Base-by-base conservation (phyloP, 2,797 vertebrate species). In the Enteromius argenteus region DNA sequence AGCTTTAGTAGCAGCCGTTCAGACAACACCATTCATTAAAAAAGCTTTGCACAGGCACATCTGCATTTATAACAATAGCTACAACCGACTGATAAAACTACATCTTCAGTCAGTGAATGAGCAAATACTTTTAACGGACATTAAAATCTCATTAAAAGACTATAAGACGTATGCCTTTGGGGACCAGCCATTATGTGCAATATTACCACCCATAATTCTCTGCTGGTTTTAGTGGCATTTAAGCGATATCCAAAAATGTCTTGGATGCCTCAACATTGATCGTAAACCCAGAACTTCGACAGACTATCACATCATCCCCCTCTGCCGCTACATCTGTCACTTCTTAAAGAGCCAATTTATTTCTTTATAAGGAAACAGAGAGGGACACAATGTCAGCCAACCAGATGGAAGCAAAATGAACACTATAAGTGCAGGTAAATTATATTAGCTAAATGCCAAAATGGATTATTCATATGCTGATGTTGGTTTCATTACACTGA, bases 281-380 rank as follows among this genome's bases (percentile, higher is more conserved):
- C 62, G 37, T 78, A 77, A 84, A 84, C 49, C 30, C 64, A 69
- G 73, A 84, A 77, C 74, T 69, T 68, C 49, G 14, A 78, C 30
- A 35, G 73, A 80, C 69, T 51, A 51, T 86, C 39, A 69, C 53
- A 68, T 60, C 39, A 80, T 86, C 68, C 71, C 71, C 72, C 79
- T 75, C 49, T 75, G 69, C 84, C 27, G 11, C 49, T 80, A 85
- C 76, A 71, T 84, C 81, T 84, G 81, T 80, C 77, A 76, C 82
- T 79, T 68, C 62, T 86, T 75, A 83, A 79, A 68, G 51, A 69
- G 81, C 78, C 58, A 58, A 66, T 17, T 79, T 46, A 58, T 66
- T 74, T 69, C 60, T 42, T 68, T 39, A 49, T 58, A 84, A 73
- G 53, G 39, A 73, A 68, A 80, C 11, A 13, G 56, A 69, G 19